Percentiles rank a stretch among this genome's conserved stretches.
Evolutionary conservation across 2,888 invertebrate genomes (phyloP).

Genomic region (Acleris literana): DNA sequence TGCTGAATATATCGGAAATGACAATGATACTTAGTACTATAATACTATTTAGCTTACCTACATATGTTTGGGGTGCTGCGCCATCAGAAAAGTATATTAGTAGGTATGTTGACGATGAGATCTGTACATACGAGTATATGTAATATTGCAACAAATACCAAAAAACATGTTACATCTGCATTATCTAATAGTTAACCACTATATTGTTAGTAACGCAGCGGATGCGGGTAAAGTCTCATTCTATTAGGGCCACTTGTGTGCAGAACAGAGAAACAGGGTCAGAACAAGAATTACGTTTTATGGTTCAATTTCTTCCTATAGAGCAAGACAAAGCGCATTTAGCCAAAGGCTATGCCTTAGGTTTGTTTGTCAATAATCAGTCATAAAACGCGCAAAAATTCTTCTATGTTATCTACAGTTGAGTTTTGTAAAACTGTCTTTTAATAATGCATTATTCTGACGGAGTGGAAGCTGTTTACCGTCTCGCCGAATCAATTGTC

Average conservation of each 20-base stretch:
- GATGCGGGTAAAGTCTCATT: background rate
- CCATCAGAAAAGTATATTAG: too few species aligned
- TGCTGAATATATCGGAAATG: too few species aligned
- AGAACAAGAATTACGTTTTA: background rate
- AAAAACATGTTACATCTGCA: too few species aligned
- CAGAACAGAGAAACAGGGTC: background rate
- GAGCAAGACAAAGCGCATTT: background rate
- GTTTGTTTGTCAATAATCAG: too few species aligned
- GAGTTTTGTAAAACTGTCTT: conserved; percentile 7
- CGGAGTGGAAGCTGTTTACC: conserved; percentile 52
- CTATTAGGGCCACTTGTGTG: background rate
- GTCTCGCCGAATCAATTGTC: conserved; percentile 79
- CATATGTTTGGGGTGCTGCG: too few species aligned
- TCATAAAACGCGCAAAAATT: too few species aligned
- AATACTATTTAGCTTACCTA: too few species aligned
- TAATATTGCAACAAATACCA: too few species aligned
- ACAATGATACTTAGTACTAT: too few species aligned
- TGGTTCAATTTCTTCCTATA: conserved; percentile 1
- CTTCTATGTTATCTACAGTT: background rate
- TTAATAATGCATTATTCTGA: conserved; percentile 18
- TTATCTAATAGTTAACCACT: background rate
- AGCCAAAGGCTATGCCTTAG: too few species aligned
- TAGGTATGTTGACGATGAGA: too few species aligned
- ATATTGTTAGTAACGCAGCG: background rate
- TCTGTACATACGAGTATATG: too few species aligned